Percentiles rank a stretch among this genome's conserved stretches.
phyloP scores from a whole-genome alignment of 2,888 invertebrate genomes.

The Alloscopus bannaensis region DNA sequence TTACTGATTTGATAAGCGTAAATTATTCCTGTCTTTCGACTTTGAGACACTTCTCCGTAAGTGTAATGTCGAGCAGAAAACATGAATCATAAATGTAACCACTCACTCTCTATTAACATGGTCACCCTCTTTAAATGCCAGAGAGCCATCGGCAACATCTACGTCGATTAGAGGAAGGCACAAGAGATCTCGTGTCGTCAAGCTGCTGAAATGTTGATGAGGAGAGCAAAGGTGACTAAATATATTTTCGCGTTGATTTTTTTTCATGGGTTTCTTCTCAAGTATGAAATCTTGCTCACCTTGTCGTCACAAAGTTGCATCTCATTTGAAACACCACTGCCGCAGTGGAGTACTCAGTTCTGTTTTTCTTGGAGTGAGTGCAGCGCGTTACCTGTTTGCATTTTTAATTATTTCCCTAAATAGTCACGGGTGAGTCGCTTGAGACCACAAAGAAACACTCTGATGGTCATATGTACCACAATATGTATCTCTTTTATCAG shows the following conservation, averaged over 20 bases:
- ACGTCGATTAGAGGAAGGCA: too few relatives aligned
- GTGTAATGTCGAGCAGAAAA: too few relatives aligned
- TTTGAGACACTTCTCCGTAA: too few relatives aligned
- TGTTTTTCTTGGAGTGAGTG: not conserved
- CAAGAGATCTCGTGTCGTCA: not conserved
- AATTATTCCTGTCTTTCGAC: too few relatives aligned
- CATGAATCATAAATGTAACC: too few relatives aligned
- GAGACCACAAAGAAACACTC: too few relatives aligned
- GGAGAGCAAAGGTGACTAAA: not conserved
- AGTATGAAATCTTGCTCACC: slow-evolving; percentile 56
- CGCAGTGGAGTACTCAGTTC: not conserved
- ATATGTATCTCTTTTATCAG: too few relatives aligned
- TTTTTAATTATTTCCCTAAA: slow-evolving; percentile 13
- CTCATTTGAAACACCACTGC: slow-evolving; percentile 21
- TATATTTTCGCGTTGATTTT: slow-evolving; percentile 19
- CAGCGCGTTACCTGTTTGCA: not conserved
- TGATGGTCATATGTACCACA: too few relatives aligned
- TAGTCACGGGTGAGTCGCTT: too few relatives aligned
- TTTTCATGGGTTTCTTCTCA: slow-evolving; percentile 13
- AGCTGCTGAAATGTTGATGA: not conserved
- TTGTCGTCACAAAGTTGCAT: slow-evolving; percentile 44
- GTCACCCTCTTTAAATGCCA: not conserved
- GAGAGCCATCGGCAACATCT: too few relatives aligned
- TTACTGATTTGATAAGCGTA: too few relatives aligned
- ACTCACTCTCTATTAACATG: not conserved